Evolutionary conservation across 2,113 vertebrate genomes (phyloP).

Genomic region (Syngnathus floridae): DNA sequence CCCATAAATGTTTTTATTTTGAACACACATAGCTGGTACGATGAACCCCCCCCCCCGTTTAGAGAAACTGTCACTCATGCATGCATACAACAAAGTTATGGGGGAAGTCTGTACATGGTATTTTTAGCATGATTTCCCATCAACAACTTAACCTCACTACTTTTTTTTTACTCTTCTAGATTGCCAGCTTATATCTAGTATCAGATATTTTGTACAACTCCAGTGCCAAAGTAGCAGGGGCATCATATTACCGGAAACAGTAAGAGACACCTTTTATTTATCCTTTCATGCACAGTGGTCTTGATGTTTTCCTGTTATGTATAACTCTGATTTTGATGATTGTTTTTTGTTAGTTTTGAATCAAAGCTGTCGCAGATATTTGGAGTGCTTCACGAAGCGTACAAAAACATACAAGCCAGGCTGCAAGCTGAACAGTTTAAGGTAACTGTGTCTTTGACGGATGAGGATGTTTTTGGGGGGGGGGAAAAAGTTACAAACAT

Average conservation of each 20-base stretch:
- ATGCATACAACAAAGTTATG: not conserved
- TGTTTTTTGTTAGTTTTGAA: slow-evolving; percentile 67
- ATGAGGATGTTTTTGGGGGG: not conserved
- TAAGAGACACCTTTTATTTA: slow-evolving; percentile 41
- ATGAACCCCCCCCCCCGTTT: too few relatives aligned
- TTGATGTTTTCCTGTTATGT: not conserved
- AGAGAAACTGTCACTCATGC: not conserved
- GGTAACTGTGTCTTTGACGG: slow-evolving; percentile 39
- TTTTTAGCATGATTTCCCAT: not conserved
- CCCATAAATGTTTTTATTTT: too few relatives aligned
- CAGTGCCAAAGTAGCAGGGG: slow-evolving; percentile 74
- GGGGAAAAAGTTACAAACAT: not conserved
- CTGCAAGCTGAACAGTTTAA: slow-evolving; percentile 79
- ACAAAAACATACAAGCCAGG: slow-evolving; percentile 74
- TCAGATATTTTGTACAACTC: slow-evolving; percentile 77
- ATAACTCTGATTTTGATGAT: not conserved
- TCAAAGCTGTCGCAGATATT: slow-evolving; percentile 72
- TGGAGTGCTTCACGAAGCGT: slow-evolving; percentile 66
- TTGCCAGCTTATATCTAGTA: slow-evolving; percentile 73
- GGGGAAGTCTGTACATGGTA: not conserved
- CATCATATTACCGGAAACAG: slow-evolving; percentile 79
- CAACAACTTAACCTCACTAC: not conserved
- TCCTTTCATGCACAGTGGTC: not conserved
- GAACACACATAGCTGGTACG: too few relatives aligned
- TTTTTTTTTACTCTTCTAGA: slow-evolving; percentile 41